A percentile compares a stretch with the other conserved stretches of the same genome.
Evolutionary conservation across 2,113 vertebrate genomes (phyloP).

Genomic region (Cercopithecus mona): DNA sequence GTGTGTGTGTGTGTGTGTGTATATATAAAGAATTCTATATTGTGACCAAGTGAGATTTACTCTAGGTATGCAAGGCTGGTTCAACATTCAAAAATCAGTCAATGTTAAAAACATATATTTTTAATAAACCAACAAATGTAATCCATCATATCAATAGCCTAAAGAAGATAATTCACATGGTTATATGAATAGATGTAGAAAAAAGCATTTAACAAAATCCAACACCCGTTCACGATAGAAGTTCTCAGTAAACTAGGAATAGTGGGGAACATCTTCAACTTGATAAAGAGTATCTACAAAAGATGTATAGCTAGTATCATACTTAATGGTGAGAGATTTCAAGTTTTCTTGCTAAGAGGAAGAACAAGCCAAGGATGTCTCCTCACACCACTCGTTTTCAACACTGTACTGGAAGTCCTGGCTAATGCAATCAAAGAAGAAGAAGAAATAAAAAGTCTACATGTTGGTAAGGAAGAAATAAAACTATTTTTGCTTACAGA

Average conservation of each 20-base stretch:
- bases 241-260: background rate
- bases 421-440: background rate
- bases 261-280: background rate
- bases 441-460: background rate
- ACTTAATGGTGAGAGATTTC: background rate
- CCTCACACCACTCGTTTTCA: background rate
- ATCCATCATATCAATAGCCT: background rate
- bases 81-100: background rate
- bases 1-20: accelerated
- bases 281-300: background rate
- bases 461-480: background rate
- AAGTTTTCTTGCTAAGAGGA: background rate
- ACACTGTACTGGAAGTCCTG: background rate
- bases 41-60: background rate
- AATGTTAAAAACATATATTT: background rate
- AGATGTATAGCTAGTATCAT: background rate
- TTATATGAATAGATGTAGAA: background rate
- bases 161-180: background rate
- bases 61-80: background rate
- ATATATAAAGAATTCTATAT: background rate
- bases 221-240: background rate
- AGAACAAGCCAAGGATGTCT: background rate
- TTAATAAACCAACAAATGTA: background rate
- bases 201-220: background rate
- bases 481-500: background rate